phyloP scores from a whole-genome alignment of 2,113 vertebrate species.

The Sisor rabdophorus region DNA sequence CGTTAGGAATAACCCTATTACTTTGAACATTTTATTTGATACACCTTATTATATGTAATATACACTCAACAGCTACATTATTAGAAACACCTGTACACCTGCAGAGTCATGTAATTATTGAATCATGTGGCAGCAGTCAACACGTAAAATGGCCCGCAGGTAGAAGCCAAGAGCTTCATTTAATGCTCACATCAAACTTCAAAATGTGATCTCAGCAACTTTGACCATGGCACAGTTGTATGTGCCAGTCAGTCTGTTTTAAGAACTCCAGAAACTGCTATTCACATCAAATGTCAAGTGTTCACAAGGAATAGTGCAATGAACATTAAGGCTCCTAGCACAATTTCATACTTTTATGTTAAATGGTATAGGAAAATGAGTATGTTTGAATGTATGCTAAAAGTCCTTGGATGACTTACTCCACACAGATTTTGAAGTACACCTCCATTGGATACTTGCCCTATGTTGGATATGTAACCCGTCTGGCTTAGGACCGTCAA shows the following conservation, averaged over 20 bases:
- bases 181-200: neutral
- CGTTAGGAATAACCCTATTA: slow-evolving; percentile 30
- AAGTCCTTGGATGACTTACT: no score
- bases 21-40: slow-evolving; percentile 23
- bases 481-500: no score
- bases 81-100: slow-evolving; percentile 10
- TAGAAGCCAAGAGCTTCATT: slow-evolving; percentile 4
- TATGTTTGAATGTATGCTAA: no score
- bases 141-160: neutral
- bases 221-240: neutral
- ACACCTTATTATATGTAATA: slow-evolving; percentile 19
- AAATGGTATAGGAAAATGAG: no score
- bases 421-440: no score
- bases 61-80: neutral
- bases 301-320: neutral
- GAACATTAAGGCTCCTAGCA: no score
- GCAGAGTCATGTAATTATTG: neutral
- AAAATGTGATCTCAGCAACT: neutral
- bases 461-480: no score
- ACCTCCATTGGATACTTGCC: no score
- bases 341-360: no score
- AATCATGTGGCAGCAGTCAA: slow-evolving; percentile 7
- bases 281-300: neutral
- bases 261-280: neutral
- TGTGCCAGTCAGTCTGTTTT: neutral